These are phyloP conservation scores for Heterotis niloticus DNA, from an alignment of 2,113 vertebrate genomes.

Conservation along the genomic window DNA sequence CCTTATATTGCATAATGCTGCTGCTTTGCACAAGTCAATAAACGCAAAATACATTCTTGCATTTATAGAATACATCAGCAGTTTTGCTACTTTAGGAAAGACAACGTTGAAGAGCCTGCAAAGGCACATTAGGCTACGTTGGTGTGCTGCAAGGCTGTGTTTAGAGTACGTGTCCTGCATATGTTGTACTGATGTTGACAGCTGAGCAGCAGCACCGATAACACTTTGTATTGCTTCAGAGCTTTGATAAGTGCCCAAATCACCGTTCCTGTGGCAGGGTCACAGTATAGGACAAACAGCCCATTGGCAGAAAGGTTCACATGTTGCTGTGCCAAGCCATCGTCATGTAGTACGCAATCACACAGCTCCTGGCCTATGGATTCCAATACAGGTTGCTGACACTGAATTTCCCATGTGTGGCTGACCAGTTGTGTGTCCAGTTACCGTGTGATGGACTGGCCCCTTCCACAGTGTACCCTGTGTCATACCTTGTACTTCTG, in stretches of 20 bases:
- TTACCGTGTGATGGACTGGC: too few species aligned
- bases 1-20: conserved; percentile 40
- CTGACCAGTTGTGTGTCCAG: too few species aligned
- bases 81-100: background rate
- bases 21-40: conserved; percentile 42
- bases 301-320: background rate
- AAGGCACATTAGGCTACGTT: background rate
- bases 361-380: too few species aligned
- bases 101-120: too few species aligned
- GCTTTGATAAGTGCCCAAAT: background rate
- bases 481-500: too few species aligned
- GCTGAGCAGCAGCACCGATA: background rate
- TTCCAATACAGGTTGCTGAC: too few species aligned
- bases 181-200: background rate
- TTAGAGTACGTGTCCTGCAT: background rate
- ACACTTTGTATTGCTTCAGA: too few species aligned
- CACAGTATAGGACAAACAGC: background rate
- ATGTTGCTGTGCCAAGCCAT: too few species aligned
- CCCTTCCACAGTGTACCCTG: too few species aligned
- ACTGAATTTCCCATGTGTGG: too few species aligned
- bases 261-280: too few species aligned
- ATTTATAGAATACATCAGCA: background rate
- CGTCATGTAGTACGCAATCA: too few species aligned
- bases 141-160: background rate
- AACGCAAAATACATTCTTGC: conserved; percentile 48